Percentiles rank a stretch among this genome's conserved stretches.
Evolutionary conservation across 1,140 invertebrate genomes (phyloP).

Genomic region (Drosophila insularis): DNA sequence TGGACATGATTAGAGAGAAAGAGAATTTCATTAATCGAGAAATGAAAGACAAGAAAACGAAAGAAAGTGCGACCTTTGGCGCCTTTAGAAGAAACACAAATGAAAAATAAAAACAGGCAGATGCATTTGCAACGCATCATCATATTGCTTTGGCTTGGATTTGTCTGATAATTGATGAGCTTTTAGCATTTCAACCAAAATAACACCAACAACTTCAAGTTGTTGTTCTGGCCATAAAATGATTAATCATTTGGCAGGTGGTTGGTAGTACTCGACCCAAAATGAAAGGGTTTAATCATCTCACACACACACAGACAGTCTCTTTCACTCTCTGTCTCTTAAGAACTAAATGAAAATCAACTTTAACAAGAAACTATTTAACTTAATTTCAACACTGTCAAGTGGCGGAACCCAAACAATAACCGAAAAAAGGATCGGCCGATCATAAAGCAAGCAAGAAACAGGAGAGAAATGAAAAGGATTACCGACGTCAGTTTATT

Average conservation of each 20-base stretch:
- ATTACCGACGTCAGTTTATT: constrained; percentile 60
- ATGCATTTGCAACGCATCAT: constrained; percentile 48
- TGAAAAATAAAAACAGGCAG: constrained; percentile 43
- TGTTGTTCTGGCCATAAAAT: constrained; percentile 49
- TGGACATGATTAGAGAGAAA: constrained; percentile 74
- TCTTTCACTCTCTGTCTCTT: neutral
- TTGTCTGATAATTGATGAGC: constrained; percentile 72
- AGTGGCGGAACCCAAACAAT: constrained; percentile 48
- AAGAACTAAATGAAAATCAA: constrained; percentile 37
- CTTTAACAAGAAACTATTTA: constrained; percentile 80
- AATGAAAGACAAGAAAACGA: constrained; percentile 44
- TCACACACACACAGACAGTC: neutral
- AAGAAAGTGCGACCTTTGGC: constrained; percentile 77
- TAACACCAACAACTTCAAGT: constrained; percentile 26
- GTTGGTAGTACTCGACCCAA: constrained; percentile 30
- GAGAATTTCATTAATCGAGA: constrained; percentile 28
- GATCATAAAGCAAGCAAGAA: constrained; percentile 30
- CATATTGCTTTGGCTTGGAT: constrained; percentile 16
- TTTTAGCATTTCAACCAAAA: constrained; percentile 72
- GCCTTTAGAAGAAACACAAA: constrained; percentile 37
- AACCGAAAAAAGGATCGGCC: constrained; percentile 28
- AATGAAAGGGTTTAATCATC: constrained; percentile 34
- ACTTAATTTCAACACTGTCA: constrained; percentile 78
- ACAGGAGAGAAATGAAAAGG: constrained; percentile 47
- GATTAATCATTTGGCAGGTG: constrained; percentile 81